Base-by-base conservation (phyloP, 1,140 invertebrate genomes). In the Cyrtorhinus lividipennis region DNA sequence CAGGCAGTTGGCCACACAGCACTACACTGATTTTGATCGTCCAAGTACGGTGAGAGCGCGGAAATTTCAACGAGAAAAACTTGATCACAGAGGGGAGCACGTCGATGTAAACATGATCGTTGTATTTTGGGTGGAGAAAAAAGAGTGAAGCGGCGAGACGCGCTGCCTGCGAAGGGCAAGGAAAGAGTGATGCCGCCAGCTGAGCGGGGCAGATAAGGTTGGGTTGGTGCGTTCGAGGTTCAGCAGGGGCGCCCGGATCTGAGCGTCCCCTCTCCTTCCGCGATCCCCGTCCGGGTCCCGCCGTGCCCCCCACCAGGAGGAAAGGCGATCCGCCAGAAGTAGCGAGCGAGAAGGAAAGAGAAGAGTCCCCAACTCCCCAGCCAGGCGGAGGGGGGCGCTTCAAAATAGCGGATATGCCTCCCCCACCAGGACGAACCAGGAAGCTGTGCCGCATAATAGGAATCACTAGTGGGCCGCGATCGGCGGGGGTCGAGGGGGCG, bases 191-290 rank as follows among this genome's bases (percentile, higher is more conserved):
- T 53, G 48, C 20, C 48, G 8, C 10, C 48, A 53, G 48, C 48
- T 53, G 48, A 53, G 48, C 48, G 48, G 48, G 48, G 20, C 12
- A 12, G 48, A 53, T 53, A 53, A 53, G 48, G 48, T 53, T 53
- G 48, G n/a, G 48, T 22, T 53, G 20, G 48, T 53, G 48, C 10
- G 10, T 15, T 5, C 10, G 5, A 20, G 3, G 12, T 53, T 22
- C 48, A 22, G 5, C 3, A 53, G 48, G 48, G 20, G 48, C 48
- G 48, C 18, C 20, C 10, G 10, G 10, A 20, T 53, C 48, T 3
- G 48, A 10, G 10, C 5, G 10, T 53, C 48, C 3, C 48, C 48
- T 53, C 48, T 20, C 48, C 20, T 20, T 20, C 18, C 48, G 5
- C 48, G 10, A 5, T 20, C 18, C 48, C 20, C 48, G 10, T 12